Evolutionary conservation across 1,140 invertebrate genomes (phyloP), one percentile per base, ranked within the genome.

Genomic region (Tetraneura akinire): DNA sequence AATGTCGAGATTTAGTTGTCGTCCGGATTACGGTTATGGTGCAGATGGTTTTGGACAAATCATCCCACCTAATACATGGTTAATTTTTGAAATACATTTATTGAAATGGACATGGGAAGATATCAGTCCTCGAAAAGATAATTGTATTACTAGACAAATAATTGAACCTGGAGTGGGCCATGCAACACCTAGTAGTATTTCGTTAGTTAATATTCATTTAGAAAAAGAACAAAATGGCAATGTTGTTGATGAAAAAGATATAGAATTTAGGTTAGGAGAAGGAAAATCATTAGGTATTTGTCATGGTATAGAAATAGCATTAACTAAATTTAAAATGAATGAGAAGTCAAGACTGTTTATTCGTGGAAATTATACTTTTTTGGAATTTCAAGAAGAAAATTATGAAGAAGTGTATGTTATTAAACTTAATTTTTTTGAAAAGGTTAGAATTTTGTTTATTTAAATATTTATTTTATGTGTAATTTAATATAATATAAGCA

Each of bases 51-150:
- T 90, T 84, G 92, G 93, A 2, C 95, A 95, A 29, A 93, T 90
- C 84, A 98, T 99, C 83, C 96, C 96, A 26, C 90, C 93, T n/a
- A 90, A 96, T 87, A 85, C 96, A 0, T 97, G 94, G 1, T 87
- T 99, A 5, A 89, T 95, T 82, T 96, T 98, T 90, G 95, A 98
- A 88, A 94, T 97, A 80, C 95, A 96, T 87, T 89, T 96, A 85
- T 87, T 96, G 45, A 89, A 90, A 81, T 97, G 94, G 93, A 87
- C 89, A 84, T 90, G 91, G 68, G 94, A 97, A 88, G 96, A 99
- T 88, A 83, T 98, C 13, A 94, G 93, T 83, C 90, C 91, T 3
- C 89, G 91, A 60, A 92, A 93, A 84, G 94, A 97, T 87, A 92
- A 91, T 81, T 91, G 93, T 32, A 95, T 99, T 82, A 87, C 93